These are phyloP conservation scores for Carcina quercana DNA, from an alignment of 2,888 invertebrate species.

Conservation along the genomic window DNA sequence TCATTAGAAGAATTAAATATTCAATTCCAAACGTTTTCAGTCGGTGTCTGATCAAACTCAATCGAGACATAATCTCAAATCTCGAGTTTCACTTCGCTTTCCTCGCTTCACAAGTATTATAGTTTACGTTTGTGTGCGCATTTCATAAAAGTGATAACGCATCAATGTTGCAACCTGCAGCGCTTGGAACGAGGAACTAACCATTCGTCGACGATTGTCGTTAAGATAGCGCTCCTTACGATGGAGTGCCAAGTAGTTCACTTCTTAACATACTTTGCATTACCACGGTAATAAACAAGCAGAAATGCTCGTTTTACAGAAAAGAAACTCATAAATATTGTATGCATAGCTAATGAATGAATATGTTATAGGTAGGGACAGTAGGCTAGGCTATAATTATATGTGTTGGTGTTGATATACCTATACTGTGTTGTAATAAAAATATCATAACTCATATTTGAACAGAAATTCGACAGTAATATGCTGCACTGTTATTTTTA, in stretches of 20 bases:
- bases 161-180: conserved; percentile 14
- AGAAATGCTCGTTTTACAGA: no score
- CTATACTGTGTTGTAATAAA: no score
- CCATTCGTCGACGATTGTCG: conserved; percentile 10
- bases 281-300: conserved; percentile 5
- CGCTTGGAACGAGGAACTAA: conserved; percentile 13
- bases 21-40: no score
- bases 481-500: no score
- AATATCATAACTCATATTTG: no score
- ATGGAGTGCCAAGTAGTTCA: conserved; percentile 1
- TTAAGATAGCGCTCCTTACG: conserved; percentile 13
- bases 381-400: no score
- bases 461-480: no score
- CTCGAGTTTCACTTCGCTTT: conserved; percentile 35
- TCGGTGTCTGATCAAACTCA: no score
- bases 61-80: conserved; percentile 29
- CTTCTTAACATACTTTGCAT: conserved; percentile 1
- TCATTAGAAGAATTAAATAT: no score
- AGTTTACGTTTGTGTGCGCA: conserved; percentile 14
- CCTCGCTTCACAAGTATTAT: conserved; percentile 21
- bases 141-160: conserved; percentile 18
- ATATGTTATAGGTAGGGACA: conserved; percentile 7
- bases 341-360: no score
- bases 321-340: conserved; percentile 1
- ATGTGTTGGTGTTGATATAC: no score